Conservation (phyloP, 2,113 vertebrate genomes). For the Cricetomys ansorgei region DNA sequence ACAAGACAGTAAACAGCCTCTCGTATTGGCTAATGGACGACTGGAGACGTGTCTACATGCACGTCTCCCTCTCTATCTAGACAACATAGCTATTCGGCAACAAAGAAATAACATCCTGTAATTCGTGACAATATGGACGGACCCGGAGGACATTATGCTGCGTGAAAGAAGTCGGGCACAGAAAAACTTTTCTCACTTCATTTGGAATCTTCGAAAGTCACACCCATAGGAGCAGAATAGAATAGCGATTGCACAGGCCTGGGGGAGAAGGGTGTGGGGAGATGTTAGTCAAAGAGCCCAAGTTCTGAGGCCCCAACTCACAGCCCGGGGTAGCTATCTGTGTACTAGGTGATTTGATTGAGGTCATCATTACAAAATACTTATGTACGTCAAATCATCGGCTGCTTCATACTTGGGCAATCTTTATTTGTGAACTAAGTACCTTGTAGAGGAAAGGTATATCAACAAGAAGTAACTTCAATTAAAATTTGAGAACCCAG, state of each 20-base stretch:
- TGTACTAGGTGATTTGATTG: not conserved
- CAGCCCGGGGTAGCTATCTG: too few species aligned
- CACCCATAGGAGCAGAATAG: not conserved
- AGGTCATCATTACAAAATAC: not conserved
- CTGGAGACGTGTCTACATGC: not conserved
- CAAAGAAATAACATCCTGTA: not conserved
- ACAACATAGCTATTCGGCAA: not conserved
- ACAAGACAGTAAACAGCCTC: not conserved
- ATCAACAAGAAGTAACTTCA: not conserved
- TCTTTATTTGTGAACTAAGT: not conserved
- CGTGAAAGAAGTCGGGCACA: not conserved
- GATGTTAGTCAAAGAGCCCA: not conserved
- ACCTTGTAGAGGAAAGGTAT: not conserved
- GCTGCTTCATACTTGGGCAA: not conserved
- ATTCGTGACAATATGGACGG: not conserved
- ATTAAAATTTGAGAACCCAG: not conserved
- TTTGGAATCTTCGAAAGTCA: not conserved
- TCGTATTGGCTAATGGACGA: not conserved
- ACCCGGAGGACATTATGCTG: not conserved
- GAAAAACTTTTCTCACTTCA: not conserved
- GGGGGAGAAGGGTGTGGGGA: not conserved
- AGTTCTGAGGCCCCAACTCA: not conserved
- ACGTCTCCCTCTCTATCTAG: not conserved
- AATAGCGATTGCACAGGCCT: too few species aligned
- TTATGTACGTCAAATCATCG: not conserved